phyloP scores from a whole-genome alignment of 2,113 vertebrate genomes.

The Phodopus roborovskii region DNA sequence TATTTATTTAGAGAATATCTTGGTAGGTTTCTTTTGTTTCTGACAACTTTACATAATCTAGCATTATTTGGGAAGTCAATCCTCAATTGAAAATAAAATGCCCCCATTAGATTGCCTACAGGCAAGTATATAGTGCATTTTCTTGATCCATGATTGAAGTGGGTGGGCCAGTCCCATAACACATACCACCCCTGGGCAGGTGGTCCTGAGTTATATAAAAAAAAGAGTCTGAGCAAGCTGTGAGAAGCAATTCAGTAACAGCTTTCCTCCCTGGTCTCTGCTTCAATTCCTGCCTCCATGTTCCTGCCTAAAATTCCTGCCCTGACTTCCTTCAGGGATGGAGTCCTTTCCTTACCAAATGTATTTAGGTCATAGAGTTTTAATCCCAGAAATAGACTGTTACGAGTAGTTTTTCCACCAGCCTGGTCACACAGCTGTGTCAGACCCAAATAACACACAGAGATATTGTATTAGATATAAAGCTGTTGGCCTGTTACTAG shows the following conservation, averaged over 20 bases:
- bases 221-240: neutral
- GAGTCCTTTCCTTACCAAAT: neutral
- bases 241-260: neutral
- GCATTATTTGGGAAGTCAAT: neutral
- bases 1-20: slow-evolving; percentile 22
- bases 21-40: neutral
- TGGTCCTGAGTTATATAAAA: neutral
- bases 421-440: too few relatives aligned
- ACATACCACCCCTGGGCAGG: neutral
- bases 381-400: neutral
- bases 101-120: neutral
- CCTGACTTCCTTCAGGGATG: neutral
- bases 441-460: too few relatives aligned
- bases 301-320: neutral
- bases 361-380: neutral
- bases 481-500: too few relatives aligned
- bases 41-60: neutral
- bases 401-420: too few relatives aligned
- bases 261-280: neutral
- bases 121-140: neutral
- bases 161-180: neutral
- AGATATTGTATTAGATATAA: too few relatives aligned
- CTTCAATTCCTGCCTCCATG: neutral
- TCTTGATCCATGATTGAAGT: neutral
- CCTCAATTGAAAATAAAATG: neutral